phyloP scores from a whole-genome alignment of 2,113 vertebrate species.

The Origma solitaria region DNA sequence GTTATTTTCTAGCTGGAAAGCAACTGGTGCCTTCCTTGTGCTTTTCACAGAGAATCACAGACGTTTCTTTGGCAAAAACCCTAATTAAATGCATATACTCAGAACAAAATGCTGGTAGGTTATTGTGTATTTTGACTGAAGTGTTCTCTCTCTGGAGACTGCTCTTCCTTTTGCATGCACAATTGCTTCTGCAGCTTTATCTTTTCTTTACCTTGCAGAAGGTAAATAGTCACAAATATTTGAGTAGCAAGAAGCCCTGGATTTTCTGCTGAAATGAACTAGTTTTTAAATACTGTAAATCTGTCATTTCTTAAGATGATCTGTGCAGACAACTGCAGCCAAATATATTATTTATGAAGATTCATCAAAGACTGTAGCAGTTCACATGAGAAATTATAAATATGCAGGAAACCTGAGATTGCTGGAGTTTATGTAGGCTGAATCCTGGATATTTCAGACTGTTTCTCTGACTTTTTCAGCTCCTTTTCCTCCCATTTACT shows the following conservation, averaged over 20 bases:
- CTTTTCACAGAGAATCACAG: not conserved
- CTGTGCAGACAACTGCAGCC: not conserved
- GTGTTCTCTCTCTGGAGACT: not conserved
- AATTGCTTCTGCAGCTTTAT: not conserved
- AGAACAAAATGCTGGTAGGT: not conserved
- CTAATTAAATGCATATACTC: not conserved
- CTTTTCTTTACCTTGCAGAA: not conserved
- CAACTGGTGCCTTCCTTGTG: not conserved
- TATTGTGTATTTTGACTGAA: not conserved
- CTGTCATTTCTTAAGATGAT: not conserved
- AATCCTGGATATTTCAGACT: not conserved
- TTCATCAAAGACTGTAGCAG: constrained; percentile 15
- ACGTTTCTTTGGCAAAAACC: not conserved
- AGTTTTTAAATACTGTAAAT: not conserved
- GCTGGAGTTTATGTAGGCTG: not conserved
- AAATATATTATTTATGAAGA: constrained; percentile 48
- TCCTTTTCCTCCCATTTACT: not conserved
- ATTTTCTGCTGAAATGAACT: not conserved
- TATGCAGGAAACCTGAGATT: not conserved
- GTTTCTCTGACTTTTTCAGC: not conserved
- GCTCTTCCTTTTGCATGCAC: not conserved
- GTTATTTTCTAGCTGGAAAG: not conserved
- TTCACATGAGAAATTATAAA: constrained; percentile 18
- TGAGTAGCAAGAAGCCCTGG: not conserved
- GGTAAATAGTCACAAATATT: not conserved